phyloP scores from a whole-genome alignment of 2,888 invertebrate genomes.

The Periphyllus acericola region DNA sequence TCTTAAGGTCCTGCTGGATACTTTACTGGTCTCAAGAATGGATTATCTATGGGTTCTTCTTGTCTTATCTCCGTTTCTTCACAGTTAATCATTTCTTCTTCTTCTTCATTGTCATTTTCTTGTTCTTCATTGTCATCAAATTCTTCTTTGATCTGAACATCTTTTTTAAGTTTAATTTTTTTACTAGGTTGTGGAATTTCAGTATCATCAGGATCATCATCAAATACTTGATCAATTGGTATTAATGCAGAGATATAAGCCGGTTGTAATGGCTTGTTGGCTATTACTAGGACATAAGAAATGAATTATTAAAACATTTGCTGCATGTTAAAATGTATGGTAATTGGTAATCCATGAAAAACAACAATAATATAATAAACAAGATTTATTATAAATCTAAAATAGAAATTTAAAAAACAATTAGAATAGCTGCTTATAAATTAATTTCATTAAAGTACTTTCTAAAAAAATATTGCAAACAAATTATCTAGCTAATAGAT shows the following conservation, averaged over 20 bases:
- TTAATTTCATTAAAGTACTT: no score
- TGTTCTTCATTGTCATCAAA: constrained; percentile 67
- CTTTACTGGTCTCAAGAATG: constrained; percentile 74
- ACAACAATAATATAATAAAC: no score
- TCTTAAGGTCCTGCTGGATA: constrained; percentile 65
- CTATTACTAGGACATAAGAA: constrained; percentile 77
- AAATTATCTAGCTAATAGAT: no score
- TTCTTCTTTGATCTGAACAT: constrained; percentile 65
- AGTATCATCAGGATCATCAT: constrained; percentile 82
- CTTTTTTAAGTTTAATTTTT: constrained; percentile 65
- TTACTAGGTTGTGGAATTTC: constrained; percentile 66
- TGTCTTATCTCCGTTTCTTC: constrained; percentile 68
- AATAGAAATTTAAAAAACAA: no score
- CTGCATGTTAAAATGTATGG: no score
- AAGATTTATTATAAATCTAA: no score
- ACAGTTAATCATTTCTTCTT: constrained; percentile 68
- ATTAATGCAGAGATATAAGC: constrained; percentile 86
- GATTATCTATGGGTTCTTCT: constrained; percentile 74
- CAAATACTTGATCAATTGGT: constrained; percentile 94
- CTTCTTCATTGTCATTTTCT: constrained; percentile 67
- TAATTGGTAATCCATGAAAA: no score
- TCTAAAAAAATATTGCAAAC: no score
- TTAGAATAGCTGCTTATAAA: no score
- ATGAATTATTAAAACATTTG: constrained; percentile 37
- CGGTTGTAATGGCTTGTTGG: constrained; percentile 84